Percentiles rank a stretch among this genome's conserved stretches.
Evolutionary conservation across 2,797 vertebrate genomes (phyloP).

Genomic region (Adelosebastes latens): DNA sequence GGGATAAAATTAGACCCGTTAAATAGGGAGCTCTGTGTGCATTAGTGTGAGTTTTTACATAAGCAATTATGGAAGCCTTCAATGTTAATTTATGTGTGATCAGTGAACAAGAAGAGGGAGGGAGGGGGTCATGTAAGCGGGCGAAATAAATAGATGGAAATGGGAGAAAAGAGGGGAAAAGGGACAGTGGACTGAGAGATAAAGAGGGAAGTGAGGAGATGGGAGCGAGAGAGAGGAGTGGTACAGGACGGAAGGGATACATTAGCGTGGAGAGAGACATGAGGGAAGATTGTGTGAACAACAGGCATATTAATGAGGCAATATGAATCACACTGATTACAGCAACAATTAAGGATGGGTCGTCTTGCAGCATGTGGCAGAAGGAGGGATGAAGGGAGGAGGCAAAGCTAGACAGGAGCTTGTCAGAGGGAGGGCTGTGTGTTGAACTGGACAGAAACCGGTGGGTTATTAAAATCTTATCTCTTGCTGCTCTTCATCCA

Average conservation of each 20-base stretch:
- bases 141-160: slow-evolving; percentile 70
- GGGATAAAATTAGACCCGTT: slow-evolving; percentile 81
- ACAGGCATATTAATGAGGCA: slow-evolving; percentile 85
- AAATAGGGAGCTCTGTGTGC: slow-evolving; percentile 75
- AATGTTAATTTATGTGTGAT: slow-evolving; percentile 85
- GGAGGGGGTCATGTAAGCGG: slow-evolving; percentile 59
- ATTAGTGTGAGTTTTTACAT: slow-evolving; percentile 83
- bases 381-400: slow-evolving; percentile 55
- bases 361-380: slow-evolving; percentile 70
- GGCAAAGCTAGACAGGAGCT: slow-evolving; percentile 33
- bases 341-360: slow-evolving; percentile 80
- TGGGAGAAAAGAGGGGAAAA: slow-evolving; percentile 59
- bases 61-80: slow-evolving; percentile 84
- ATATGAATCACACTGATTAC: slow-evolving; percentile 84
- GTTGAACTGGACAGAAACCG: slow-evolving; percentile 17
- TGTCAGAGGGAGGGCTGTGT: slow-evolving; percentile 23
- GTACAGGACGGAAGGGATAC: slow-evolving; percentile 52
- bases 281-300: slow-evolving; percentile 76
- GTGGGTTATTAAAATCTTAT: slow-evolving; percentile 22
- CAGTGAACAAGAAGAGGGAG: slow-evolving; percentile 67
- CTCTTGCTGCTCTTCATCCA: not conserved
- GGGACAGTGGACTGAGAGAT: slow-evolving; percentile 61
- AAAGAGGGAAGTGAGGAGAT: slow-evolving; percentile 52
- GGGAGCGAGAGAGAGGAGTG: slow-evolving; percentile 35
- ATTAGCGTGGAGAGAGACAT: slow-evolving; percentile 65